Evolutionary conservation across 2,113 vertebrate genomes (phyloP).

Genomic region (Danio rerio): GRCz12tu NC_133180.1:37866501-37867000

Average conservation of each 20-base stretch:
- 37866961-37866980: slow-evolving; percentile 41
- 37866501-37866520: slow-evolving; percentile 42
- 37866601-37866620: slow-evolving; percentile 22
- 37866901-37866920: slow-evolving; percentile 50
- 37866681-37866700: not conserved
- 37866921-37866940: slow-evolving; percentile 72
- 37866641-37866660: slow-evolving; percentile 45
- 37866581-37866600: slow-evolving; percentile 27
- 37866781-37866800: not conserved
- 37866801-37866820: not conserved
- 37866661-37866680: slow-evolving; percentile 16
- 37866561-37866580: slow-evolving; percentile 20
- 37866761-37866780: not conserved
- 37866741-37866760: slow-evolving; percentile 2
- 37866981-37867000: slow-evolving; percentile 52
- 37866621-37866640: slow-evolving; percentile 52
- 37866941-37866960: slow-evolving; percentile 72
- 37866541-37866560: slow-evolving; percentile 42
- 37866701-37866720: not conserved
- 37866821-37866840: not conserved
- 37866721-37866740: not conserved
- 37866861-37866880: not conserved
- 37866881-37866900: not conserved
- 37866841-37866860: slow-evolving; percentile 5
- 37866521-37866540: slow-evolving; percentile 54